Conservation (phyloP, 2,888 invertebrate genomes). For the Protodeltote pygarga region DNA sequence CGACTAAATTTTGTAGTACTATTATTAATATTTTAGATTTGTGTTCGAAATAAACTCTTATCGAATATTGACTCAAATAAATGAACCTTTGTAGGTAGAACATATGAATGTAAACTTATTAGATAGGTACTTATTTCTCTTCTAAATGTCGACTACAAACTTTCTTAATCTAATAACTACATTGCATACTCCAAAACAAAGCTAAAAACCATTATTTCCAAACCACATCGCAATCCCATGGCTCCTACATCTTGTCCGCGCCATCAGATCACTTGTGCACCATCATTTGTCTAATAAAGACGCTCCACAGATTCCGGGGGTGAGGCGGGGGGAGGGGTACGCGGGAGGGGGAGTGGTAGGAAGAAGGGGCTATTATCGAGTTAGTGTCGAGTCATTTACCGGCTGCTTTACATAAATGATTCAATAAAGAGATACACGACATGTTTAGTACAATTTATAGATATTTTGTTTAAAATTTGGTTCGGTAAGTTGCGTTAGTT, state of each 20-base stretch:
- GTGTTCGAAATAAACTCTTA: too few relatives aligned
- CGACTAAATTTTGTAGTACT: too few relatives aligned
- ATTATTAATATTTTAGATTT: too few relatives aligned
- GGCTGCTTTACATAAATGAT: conserved; percentile 72
- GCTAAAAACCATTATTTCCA: conserved; percentile 28
- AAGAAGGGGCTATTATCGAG: conserved; percentile 62
- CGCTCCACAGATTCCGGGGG: conserved; percentile 13
- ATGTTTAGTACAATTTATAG: conserved; percentile 28
- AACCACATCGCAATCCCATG: conserved; percentile 24
- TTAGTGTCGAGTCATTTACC: conserved; percentile 73
- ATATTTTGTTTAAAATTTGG: conserved; percentile 20
- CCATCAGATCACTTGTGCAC: conserved; percentile 45
- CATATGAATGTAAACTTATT: too few relatives aligned
- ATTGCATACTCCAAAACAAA: not conserved
- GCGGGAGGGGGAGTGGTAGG: not conserved
- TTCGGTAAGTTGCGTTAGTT: not conserved
- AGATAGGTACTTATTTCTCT: too few relatives aligned
- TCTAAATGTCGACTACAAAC: too few relatives aligned
- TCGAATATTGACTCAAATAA: too few relatives aligned
- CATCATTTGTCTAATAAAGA: conserved; percentile 60
- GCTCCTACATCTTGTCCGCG: conserved; percentile 27
- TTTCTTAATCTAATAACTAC: too few relatives aligned
- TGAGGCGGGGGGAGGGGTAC: not conserved
- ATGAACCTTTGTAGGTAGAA: too few relatives aligned
- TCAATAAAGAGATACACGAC: conserved; percentile 57